Conservation (phyloP, 2,888 invertebrate genomes). For the Allacma fusca region DNA sequence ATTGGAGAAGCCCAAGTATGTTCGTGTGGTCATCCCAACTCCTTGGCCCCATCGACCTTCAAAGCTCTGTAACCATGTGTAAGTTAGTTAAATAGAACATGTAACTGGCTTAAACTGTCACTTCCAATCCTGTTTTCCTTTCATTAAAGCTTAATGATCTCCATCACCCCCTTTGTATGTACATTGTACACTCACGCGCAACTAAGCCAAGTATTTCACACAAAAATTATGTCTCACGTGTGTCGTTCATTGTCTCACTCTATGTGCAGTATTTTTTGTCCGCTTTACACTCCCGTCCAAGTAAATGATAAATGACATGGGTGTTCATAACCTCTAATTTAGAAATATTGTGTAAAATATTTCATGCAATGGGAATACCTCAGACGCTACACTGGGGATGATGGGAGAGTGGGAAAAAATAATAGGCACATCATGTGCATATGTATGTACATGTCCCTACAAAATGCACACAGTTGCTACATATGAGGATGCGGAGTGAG, state of each 20-base stretch:
- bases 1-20: conserved; percentile 51
- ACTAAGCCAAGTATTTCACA: neutral
- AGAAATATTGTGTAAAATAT: neutral
- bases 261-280: neutral
- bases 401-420: too few species aligned
- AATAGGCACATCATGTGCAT: too few species aligned
- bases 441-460: too few species aligned
- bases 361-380: neutral
- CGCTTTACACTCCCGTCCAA: neutral
- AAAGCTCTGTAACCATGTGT: conserved; percentile 58
- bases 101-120: neutral
- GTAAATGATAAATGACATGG: neutral
- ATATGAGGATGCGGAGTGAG: neutral
- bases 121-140: too few species aligned
- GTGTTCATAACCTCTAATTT: neutral
- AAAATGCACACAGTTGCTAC: too few species aligned
- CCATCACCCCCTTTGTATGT: neutral
- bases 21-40: conserved; percentile 59
- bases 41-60: conserved; percentile 56
- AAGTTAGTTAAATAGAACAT: conserved; percentile 43
- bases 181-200: neutral
- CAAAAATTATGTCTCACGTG: neutral
- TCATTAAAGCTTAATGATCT: neutral
- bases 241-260: neutral
- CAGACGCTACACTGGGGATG: too few species aligned